A percentile compares a stretch with the other conserved stretches of the same genome.
Conservation (phyloP, 2,888 invertebrate species). For the Hartigia nigra region DNA sequence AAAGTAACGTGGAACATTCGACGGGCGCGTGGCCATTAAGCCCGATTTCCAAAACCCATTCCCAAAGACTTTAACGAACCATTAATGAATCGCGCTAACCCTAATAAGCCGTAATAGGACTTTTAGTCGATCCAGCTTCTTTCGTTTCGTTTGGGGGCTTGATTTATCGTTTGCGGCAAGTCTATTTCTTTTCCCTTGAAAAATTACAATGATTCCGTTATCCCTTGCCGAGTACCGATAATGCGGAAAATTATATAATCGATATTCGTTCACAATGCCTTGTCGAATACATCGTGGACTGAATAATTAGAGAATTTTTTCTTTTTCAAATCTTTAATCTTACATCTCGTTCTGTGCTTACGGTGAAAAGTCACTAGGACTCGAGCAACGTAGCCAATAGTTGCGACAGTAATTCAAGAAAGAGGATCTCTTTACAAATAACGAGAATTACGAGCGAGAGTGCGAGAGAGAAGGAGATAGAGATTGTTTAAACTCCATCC, state of each 20-base stretch:
- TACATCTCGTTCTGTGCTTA: not conserved
- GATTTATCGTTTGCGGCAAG: not conserved
- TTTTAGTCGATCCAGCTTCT: not conserved
- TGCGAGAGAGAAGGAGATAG: not conserved
- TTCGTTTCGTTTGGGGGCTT: not conserved
- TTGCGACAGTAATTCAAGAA: not conserved
- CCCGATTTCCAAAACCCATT: not conserved
- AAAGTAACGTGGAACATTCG: not conserved
- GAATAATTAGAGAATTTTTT: not conserved
- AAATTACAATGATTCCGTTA: not conserved
- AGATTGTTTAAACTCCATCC: not conserved
- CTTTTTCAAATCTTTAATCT: too few relatives aligned
- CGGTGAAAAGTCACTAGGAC: not conserved
- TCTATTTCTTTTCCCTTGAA: not conserved
- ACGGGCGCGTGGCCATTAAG: not conserved
- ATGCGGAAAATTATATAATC: not conserved
- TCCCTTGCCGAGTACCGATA: not conserved
- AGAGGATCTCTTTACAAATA: not conserved
- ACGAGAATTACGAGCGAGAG: not conserved
- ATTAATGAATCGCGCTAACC: not conserved
- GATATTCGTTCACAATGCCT: not conserved
- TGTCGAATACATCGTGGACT: too few relatives aligned
- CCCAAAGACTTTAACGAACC: not conserved
- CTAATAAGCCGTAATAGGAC: not conserved
- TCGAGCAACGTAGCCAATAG: too few relatives aligned